phyloP scores from a whole-genome alignment of 1,140 invertebrate species.

The Heliconius eleuchia region DNA sequence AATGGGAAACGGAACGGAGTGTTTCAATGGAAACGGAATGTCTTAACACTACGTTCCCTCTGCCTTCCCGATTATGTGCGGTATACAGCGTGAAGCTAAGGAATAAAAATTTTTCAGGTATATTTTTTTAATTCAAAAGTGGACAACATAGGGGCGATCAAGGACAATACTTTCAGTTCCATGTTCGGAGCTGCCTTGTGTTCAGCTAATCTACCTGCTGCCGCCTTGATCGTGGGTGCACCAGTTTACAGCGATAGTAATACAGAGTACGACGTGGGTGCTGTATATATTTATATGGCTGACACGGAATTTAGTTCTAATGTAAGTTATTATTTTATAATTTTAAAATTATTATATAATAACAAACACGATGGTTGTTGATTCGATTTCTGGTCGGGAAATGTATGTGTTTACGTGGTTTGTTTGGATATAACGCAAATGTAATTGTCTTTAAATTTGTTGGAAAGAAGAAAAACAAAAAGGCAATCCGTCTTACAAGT shows the following conservation, averaged over 20 bases:
- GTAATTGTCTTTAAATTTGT: no score
- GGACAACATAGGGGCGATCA: conserved; percentile 22
- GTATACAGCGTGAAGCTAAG: not conserved
- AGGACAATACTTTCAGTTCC: conserved; percentile 40
- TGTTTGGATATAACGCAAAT: no score
- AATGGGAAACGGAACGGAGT: no score
- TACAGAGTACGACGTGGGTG: conserved; percentile 45
- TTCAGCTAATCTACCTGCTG: conserved; percentile 24
- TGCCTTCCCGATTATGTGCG: no score
- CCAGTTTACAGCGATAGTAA: conserved; percentile 40
- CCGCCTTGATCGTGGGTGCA: conserved; percentile 55
- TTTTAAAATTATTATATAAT: not conserved
- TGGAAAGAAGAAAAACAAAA: no score
- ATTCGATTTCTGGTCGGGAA: no score
- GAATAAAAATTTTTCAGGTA: conserved; percentile 39
- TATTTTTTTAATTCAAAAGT: conserved; percentile 36
- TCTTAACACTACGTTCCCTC: no score
- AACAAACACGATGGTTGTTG: no score
- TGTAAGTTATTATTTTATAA: conserved; percentile 30
- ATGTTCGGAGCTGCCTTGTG: conserved; percentile 52
- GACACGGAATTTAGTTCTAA: conserved; percentile 27
- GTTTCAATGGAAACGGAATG: no score
- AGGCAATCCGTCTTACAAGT: no score
- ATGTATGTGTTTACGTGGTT: no score
- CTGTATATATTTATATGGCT: conserved; percentile 54